Percentiles rank a stretch among this genome's conserved stretches.
Evolutionary conservation across 2,797 vertebrate genomes (phyloP).

Genomic region (Tauraco hartlaubi): DNA sequence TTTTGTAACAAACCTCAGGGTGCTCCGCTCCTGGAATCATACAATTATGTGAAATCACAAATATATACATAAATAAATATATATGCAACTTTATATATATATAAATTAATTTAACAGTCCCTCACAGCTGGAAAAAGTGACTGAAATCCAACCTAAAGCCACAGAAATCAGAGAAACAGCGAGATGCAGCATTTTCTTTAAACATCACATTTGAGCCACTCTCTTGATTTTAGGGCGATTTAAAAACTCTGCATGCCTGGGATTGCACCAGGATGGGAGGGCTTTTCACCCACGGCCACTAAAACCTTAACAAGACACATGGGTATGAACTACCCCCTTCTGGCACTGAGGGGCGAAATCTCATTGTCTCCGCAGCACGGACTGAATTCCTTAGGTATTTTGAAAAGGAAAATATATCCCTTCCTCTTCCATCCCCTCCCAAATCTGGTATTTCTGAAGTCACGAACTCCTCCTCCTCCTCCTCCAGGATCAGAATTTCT

Average conservation of each 20-base stretch:
- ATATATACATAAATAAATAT: not conserved
- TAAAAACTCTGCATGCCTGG: not conserved
- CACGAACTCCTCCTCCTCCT: conserved; percentile 66
- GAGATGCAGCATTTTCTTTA: not conserved
- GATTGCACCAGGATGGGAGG: not conserved
- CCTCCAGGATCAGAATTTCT: conserved; percentile 61
- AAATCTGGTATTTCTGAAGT: conserved; percentile 71
- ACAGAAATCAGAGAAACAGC: not conserved
- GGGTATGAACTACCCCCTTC: conserved; percentile 3
- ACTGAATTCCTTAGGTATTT: conserved; percentile 59
- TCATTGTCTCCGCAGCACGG: conserved; percentile 3
- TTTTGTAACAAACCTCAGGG: conserved; percentile 19
- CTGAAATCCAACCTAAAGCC: not conserved
- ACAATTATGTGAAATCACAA: not conserved
- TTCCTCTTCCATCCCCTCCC: conserved; percentile 60
- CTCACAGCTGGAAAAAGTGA: not conserved
- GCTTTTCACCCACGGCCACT: not conserved
- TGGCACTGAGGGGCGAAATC: not conserved
- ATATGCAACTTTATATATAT: not conserved
- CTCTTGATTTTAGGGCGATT: not conserved
- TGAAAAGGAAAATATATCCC: conserved; percentile 58
- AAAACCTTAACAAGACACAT: not conserved
- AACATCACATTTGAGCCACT: not conserved
- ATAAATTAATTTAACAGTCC: not conserved
- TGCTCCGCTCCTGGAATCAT: not conserved